phyloP scores from a whole-genome alignment of 2,797 vertebrate species.

The Chiroxiphia lanceolata region DNA sequence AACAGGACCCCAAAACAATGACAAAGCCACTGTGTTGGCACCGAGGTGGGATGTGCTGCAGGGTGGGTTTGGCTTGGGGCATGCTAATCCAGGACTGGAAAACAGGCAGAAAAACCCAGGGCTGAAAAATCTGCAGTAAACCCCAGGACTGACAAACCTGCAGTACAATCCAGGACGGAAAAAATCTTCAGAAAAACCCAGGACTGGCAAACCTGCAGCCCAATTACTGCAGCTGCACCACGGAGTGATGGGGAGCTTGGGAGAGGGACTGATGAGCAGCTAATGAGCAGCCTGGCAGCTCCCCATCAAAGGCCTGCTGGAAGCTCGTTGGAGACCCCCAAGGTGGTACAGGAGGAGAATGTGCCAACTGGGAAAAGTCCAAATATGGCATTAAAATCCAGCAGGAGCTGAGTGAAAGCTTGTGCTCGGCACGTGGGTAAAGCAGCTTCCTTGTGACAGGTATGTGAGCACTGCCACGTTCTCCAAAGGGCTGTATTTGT shows the following conservation, averaged over 20 bases:
- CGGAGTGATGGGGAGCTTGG: background rate
- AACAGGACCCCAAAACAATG: background rate
- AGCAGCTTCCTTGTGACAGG: background rate
- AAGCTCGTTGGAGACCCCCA: background rate
- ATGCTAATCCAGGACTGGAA: background rate
- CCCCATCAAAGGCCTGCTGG: background rate
- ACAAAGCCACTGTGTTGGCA: background rate
- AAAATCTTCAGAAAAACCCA: background rate
- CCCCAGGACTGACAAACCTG: background rate
- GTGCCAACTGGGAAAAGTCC: background rate
- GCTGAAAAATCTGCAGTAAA: too few species aligned
- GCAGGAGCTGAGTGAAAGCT: background rate
- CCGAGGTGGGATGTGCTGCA: background rate
- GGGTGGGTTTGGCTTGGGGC: background rate
- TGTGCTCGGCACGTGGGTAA: background rate
- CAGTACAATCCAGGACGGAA: fast-evolving
- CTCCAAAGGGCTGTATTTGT: background rate
- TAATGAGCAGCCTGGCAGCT: background rate
- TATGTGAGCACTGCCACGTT: background rate
- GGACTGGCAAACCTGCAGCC: background rate
- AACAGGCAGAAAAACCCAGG: too few species aligned
- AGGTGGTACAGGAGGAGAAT: background rate
- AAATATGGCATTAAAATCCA: background rate
- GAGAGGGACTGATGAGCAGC: background rate
- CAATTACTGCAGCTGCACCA: background rate